A percentile compares a stretch with the other conserved stretches of the same genome.
phyloP scores from a whole-genome alignment of 1,140 invertebrate species.

The Teleogryllus occipitalis region DNA sequence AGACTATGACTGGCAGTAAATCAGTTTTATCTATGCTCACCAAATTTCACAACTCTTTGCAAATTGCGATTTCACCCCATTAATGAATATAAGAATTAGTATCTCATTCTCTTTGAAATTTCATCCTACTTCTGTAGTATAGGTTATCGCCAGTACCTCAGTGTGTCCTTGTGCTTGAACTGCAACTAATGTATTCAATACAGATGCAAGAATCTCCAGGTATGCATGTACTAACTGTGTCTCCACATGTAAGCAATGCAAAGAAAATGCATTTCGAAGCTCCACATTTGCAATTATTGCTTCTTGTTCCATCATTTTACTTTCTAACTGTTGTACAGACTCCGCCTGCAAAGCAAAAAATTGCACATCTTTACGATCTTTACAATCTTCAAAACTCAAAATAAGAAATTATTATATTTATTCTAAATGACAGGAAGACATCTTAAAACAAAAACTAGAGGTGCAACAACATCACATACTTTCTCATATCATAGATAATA shows the following conservation, averaged over 20 bases:
- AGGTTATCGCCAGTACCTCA: constrained; percentile 34
- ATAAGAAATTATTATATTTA: not conserved
- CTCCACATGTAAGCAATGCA: constrained; percentile 65
- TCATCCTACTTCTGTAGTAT: not conserved
- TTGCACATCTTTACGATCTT: not conserved
- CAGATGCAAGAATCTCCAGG: constrained; percentile 54
- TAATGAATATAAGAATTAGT: constrained; percentile 5
- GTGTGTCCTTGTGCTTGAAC: constrained; percentile 52
- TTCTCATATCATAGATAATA: too few species aligned
- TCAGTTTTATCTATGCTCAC: constrained; percentile 7
- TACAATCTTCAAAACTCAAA: not conserved
- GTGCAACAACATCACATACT: too few species aligned
- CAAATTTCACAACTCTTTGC: not conserved
- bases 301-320: constrained; percentile 61
- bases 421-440: constrained; percentile 7
- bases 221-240: constrained; percentile 61
- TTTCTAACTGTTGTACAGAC: constrained; percentile 57
- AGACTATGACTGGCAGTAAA: constrained; percentile 3
- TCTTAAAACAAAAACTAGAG: not conserved
- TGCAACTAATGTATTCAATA: constrained; percentile 50
- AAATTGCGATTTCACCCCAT: constrained; percentile 10
- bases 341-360: constrained; percentile 41
- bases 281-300: constrained; percentile 61
- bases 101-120: not conserved
- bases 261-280: constrained; percentile 57